Percentiles rank a stretch among this genome's conserved stretches.
Conservation (phyloP, 2,888 invertebrate genomes). For the Hirudinaria manillensis region DNA sequence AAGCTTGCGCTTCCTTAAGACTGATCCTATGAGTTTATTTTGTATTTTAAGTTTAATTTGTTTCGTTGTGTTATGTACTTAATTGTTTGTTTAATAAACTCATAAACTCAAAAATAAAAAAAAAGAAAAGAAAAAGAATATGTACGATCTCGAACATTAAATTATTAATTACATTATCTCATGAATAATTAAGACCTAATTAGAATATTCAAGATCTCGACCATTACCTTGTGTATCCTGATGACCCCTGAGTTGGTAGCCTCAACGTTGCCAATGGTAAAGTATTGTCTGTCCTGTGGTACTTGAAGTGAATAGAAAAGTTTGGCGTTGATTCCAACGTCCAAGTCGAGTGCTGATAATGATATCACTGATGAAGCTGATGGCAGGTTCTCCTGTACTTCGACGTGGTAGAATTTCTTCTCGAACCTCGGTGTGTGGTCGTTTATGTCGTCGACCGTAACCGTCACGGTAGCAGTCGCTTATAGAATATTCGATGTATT, state of each 20-base stretch:
- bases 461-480: constrained; percentile 51
- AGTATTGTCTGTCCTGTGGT: constrained; percentile 42
- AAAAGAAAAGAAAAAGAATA: background rate
- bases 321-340: constrained; percentile 70
- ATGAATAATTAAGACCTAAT: too few species aligned
- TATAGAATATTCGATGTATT: background rate
- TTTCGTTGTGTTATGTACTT: background rate
- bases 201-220: too few species aligned
- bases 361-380: constrained; percentile 44
- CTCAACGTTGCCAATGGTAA: constrained; percentile 38
- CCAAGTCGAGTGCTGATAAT: constrained; percentile 49
- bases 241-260: constrained; percentile 42
- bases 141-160: too few species aligned
- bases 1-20: too few species aligned
- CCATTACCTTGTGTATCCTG: constrained; percentile 42
- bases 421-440: constrained; percentile 55
- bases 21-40: background rate
- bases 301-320: constrained; percentile 76
- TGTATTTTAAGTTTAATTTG: background rate
- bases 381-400: constrained; percentile 41
- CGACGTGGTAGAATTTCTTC: constrained; percentile 38
- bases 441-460: constrained; percentile 55
- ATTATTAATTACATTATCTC: too few species aligned
- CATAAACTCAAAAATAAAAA: background rate
- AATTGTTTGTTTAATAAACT: too few species aligned